Percentiles rank a stretch among this genome's conserved stretches.
Conservation (phyloP, 2,888 invertebrate species). For the Nemoura dubitans region DNA sequence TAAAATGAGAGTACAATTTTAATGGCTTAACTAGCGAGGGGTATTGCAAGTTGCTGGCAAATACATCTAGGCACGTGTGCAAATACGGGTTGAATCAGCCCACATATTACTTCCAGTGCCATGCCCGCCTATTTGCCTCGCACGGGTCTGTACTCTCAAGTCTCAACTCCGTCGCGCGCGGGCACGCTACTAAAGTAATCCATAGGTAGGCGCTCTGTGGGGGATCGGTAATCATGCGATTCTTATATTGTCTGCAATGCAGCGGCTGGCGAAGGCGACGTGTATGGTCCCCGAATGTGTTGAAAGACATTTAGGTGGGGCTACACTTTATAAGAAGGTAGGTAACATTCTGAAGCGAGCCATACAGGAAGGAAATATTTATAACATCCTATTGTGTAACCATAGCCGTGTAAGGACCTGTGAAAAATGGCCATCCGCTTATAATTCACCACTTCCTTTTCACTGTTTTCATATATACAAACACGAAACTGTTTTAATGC, state of each 20-base stretch:
- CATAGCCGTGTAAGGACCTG: slow-evolving; percentile 27
- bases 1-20: neutral
- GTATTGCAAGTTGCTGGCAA: neutral
- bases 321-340: neutral
- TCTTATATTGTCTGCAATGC: neutral
- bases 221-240: neutral
- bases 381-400: slow-evolving; percentile 34
- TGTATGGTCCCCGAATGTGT: neutral
- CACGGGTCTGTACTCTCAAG: too few relatives aligned
- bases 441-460: slow-evolving; percentile 13
- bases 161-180: neutral
- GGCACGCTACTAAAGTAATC: neutral
- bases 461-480: slow-evolving; percentile 8
- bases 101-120: neutral
- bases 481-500: neutral
- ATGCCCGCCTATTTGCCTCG: neutral
- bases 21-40: neutral
- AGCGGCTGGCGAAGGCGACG: neutral
- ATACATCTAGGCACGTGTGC: neutral
- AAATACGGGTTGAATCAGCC: neutral
- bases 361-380: slow-evolving; percentile 34
- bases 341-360: neutral
- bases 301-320: neutral
- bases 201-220: neutral
- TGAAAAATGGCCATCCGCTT: slow-evolving; percentile 30